Conservation (phyloP, 2,113 vertebrate genomes). For the Malurus melanocephalus region DNA sequence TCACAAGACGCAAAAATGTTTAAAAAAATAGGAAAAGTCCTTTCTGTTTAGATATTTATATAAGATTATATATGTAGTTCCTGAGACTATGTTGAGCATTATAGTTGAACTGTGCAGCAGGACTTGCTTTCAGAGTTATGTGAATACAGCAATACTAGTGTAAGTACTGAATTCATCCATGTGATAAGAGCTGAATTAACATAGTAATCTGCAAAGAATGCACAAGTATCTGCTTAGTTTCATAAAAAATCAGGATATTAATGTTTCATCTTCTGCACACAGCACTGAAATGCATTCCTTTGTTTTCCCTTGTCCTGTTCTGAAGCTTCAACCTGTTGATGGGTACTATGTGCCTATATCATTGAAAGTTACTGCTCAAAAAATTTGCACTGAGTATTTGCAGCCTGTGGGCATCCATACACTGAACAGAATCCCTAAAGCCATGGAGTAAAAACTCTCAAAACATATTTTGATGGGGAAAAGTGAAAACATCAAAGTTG, state of each 20-base stretch:
- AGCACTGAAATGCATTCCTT: constrained; percentile 23
- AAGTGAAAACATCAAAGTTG: neutral
- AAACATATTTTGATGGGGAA: neutral
- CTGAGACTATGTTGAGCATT: neutral
- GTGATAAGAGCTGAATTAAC: constrained; percentile 18
- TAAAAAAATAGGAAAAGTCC: neutral
- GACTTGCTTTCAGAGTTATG: neutral
- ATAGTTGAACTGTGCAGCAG: neutral
- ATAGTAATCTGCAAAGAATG: neutral
- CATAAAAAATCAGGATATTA: neutral
- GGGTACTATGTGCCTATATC: neutral
- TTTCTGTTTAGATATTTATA: neutral
- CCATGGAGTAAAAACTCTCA: neutral
- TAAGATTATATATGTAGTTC: constrained; percentile 7
- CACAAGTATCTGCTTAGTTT: neutral
- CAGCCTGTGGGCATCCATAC: neutral
- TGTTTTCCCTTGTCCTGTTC: neutral
- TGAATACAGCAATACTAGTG: neutral
- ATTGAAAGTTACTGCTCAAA: neutral
- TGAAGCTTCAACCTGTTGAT: neutral
- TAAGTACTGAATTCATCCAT: constrained; percentile 1
- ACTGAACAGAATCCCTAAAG: neutral
- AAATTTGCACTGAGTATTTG: neutral
- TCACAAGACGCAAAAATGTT: neutral
- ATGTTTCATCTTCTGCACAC: neutral